Conservation (phyloP, 2,113 vertebrate species). For the human (Homo sapiens) region GRCh38 chr20:41281001-41281500, state of each 20-base stretch:
- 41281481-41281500: slow-evolving; percentile 17
- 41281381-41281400: neutral
- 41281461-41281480: neutral
- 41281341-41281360: neutral
- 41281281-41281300: neutral
- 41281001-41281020: neutral
- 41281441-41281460: neutral
- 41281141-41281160: neutral
- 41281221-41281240: neutral
- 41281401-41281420: neutral
- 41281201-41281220: neutral
- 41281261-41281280: neutral
- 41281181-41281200: neutral
- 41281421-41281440: neutral
- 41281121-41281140: neutral
- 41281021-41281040: neutral
- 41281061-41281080: neutral
- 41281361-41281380: neutral
- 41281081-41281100: neutral
- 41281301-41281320: neutral
- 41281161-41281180: neutral
- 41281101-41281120: neutral
- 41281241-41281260: neutral
- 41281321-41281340: neutral
- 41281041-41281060: neutral